Evolutionary conservation across 2,797 vertebrate species (phyloP).

Genomic region (Sebastes iracundus): DNA sequence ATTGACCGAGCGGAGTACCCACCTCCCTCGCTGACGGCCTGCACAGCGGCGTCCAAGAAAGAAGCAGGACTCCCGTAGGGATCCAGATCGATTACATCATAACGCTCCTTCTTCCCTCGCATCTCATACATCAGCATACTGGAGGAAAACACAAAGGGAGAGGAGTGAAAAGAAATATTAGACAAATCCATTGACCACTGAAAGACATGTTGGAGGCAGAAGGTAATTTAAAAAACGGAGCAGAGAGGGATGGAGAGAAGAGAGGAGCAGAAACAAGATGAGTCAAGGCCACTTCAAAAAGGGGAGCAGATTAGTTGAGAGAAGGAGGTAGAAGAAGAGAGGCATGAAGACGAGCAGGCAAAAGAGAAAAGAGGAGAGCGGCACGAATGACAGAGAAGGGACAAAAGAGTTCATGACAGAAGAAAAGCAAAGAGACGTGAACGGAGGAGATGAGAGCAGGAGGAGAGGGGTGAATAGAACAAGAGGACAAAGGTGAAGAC

Average conservation of each 20-base stretch:
- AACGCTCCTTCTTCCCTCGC: constrained; percentile 81
- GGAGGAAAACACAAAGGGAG: not conserved
- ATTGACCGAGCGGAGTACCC: constrained; percentile 8
- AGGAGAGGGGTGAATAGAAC: not conserved
- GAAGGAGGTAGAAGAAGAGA: not conserved
- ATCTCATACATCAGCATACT: constrained; percentile 93
- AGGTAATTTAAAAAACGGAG: not conserved
- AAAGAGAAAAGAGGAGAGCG: not conserved
- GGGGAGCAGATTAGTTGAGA: not conserved
- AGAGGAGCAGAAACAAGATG: not conserved
- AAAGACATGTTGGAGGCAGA: not conserved
- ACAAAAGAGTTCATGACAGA: not conserved
- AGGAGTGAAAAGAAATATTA: not conserved
- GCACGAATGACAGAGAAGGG: not conserved
- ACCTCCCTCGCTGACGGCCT: constrained; percentile 93
- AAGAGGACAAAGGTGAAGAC: not conserved
- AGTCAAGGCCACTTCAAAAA: not conserved
- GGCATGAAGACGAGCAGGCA: not conserved
- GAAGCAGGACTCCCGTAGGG: constrained; percentile 91
- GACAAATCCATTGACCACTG: not conserved
- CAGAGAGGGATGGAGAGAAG: not conserved
- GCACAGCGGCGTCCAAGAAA: constrained; percentile 92
- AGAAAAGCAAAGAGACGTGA: not conserved
- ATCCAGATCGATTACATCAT: constrained; percentile 93
- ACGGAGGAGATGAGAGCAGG: not conserved